phyloP scores from a whole-genome alignment of 2,888 invertebrate genomes.

The Laspeyria flexula region DNA sequence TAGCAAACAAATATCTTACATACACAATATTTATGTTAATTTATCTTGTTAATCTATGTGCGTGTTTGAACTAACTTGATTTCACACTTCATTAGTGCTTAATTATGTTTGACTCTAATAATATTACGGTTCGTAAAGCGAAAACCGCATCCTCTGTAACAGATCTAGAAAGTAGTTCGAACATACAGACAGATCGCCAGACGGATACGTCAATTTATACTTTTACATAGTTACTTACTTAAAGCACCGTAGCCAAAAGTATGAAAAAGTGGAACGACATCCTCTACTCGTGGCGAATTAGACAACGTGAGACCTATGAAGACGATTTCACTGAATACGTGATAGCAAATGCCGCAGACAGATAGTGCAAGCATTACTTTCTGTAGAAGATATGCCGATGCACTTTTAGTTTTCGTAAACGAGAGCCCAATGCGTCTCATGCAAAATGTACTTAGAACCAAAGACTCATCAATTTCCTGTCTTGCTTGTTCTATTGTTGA shows the following conservation, averaged over 20 bases:
- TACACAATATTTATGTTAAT: too few relatives aligned
- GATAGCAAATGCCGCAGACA: conserved; percentile 69
- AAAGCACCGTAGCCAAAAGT: conserved; percentile 78
- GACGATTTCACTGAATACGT: conserved; percentile 75
- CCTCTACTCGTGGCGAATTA: conserved; percentile 76
- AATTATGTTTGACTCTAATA: conserved; percentile 26
- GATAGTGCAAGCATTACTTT: conserved; percentile 64
- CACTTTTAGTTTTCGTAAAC: conserved; percentile 56
- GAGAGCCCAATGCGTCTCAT: conserved; percentile 73
- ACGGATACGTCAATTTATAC: conserved; percentile 31
- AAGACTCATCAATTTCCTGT: conserved; percentile 68
- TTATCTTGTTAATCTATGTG: neutral
- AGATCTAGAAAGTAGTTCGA: conserved; percentile 31
- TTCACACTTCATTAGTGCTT: conserved; percentile 27
- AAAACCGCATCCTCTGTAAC: conserved; percentile 36
- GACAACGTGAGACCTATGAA: conserved; percentile 72
- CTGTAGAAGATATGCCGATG: conserved; percentile 54
- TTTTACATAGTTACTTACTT: conserved; percentile 64
- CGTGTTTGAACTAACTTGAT: conserved; percentile 1
- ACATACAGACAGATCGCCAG: conserved; percentile 25
- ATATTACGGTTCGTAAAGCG: conserved; percentile 19
- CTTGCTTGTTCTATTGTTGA: conserved; percentile 59
- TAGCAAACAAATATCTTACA: neutral
- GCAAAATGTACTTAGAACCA: conserved; percentile 65
- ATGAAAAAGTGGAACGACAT: conserved; percentile 79